Evolutionary conservation across 2,113 vertebrate species (phyloP), one percentile per base, ranked within the genome.

Genomic region (Nycticorax nycticorax): DNA sequence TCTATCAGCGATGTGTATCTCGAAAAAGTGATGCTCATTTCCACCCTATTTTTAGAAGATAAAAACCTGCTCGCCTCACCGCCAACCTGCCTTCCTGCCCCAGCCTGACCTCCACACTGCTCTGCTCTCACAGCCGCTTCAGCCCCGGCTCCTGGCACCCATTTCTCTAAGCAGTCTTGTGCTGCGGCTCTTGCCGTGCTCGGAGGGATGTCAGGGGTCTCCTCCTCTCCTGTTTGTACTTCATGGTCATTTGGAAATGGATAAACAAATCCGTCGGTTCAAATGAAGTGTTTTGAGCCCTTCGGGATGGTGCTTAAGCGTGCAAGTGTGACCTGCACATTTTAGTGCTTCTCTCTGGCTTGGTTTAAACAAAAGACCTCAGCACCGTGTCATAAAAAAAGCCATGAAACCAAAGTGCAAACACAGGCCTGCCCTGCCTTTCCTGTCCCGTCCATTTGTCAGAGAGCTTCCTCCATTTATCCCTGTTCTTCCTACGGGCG

Each of bases 131-230:
- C 57, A 41, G 52, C 72, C 3, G 8, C 71, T 63, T 26, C 73
- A 39, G 45, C 24, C 59, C 59, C 73, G 37, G 55, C 64, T n/a
- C 41, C 10, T 16, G 19, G 67, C 83, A 73, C 57, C 35, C 1
- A 0, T 56, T 22, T 9, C 55, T 33, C 45, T 0, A 2, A 55
- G 69, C 45, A 11, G 12, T 1, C 63, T 7, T 3, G 16, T 28
- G 30, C 89, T 22, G n/a, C 0, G 0, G 63, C 76, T 50, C 87
- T 5, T 4, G 41, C 37, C 0, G 1, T 9, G 0, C 55, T n/a
- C 3, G 0, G 41, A 66, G 39, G 16, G 4, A 14, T 2, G 12
- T n/a, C 64, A 18, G 55, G 85, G 68, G n/a, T n/a, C 85, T 88
- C 63, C 30, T 45, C 35, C 47, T 43, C 64, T 74, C 41, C 83